Percentiles rank a stretch among this genome's conserved stretches.
Evolutionary conservation across 2,888 invertebrate genomes (phyloP).

Genomic region (Octonoba sinensis): DNA sequence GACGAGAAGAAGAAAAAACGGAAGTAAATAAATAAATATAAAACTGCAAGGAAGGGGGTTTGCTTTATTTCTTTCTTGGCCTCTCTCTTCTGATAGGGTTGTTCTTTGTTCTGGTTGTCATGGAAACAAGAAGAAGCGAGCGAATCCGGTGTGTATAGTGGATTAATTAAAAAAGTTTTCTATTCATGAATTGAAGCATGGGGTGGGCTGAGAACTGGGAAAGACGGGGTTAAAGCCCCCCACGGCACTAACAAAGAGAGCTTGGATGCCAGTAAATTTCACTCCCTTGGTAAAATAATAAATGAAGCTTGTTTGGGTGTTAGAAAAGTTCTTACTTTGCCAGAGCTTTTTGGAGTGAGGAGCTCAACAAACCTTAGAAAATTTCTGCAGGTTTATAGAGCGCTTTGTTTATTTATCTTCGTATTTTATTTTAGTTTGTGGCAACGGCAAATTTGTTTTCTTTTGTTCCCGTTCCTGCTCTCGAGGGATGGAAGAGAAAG

Average conservation of each 20-base stretch:
- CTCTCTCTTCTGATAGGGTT: slow-evolving; percentile 27
- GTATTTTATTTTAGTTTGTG: slow-evolving; percentile 60
- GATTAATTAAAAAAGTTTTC: slow-evolving; percentile 65
- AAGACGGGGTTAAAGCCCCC: slow-evolving; percentile 40
- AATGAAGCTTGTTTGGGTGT: slow-evolving; percentile 62
- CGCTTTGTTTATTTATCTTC: slow-evolving; percentile 62
- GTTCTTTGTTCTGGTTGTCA: slow-evolving; percentile 55
- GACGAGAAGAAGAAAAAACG: not conserved
- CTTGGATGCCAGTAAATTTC: slow-evolving; percentile 36
- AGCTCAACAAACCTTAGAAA: not conserved
- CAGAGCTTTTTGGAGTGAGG: not conserved
- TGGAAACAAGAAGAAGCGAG: slow-evolving; percentile 42
- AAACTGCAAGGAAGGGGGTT: not conserved
- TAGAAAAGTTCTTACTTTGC: slow-evolving; percentile 53
- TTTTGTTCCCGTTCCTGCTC: slow-evolving; percentile 55
- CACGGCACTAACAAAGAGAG: slow-evolving; percentile 44
- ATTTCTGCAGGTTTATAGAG: slow-evolving; percentile 41
- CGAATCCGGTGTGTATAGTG: slow-evolving; percentile 49
- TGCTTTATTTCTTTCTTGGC: slow-evolving; percentile 54
- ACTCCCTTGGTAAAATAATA: slow-evolving; percentile 53
- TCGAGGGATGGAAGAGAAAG: slow-evolving; percentile 36
- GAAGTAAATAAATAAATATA: not conserved
- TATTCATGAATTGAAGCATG: slow-evolving; percentile 50
- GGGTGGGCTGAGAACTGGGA: slow-evolving; percentile 29
- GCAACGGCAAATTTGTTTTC: slow-evolving; percentile 62